Evolutionary conservation across 92 coral and sea anemone genomes (phyloP).

Genomic region (Epizoanthus ramosus): DNA sequence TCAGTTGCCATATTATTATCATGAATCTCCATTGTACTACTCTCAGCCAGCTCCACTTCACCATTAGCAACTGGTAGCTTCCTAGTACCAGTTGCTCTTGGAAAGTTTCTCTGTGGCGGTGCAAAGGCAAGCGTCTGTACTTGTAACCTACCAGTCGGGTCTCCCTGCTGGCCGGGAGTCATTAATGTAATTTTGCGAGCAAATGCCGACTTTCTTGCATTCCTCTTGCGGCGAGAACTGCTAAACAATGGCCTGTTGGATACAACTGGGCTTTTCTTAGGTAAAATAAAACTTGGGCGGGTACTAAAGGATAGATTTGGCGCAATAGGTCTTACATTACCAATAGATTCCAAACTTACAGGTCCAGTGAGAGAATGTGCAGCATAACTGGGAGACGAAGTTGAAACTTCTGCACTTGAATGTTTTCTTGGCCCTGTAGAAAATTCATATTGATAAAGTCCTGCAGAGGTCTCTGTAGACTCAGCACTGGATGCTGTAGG

Average conservation of each 20-base stretch:
- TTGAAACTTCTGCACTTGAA: not conserved
- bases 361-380: not conserved
- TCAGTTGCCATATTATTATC: not conserved
- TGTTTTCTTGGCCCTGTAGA: not conserved
- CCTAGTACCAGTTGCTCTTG: not conserved
- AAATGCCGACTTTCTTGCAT: slow-evolving; percentile 73
- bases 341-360: slow-evolving; percentile 22
- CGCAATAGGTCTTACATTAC: not conserved
- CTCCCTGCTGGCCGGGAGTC: slow-evolving; percentile 63
- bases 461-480: not conserved
- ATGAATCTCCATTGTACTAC: not conserved
- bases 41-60: not conserved
- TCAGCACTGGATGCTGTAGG: not conserved
- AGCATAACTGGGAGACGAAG: not conserved
- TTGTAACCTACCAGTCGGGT: slow-evolving; percentile 38
- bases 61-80: not conserved
- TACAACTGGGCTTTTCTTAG: slow-evolving; percentile 55
- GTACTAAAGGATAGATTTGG: slow-evolving; percentile 23
- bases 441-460: not conserved
- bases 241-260: slow-evolving; percentile 50
- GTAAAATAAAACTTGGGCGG: slow-evolving; percentile 53
- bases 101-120: slow-evolving; percentile 4
- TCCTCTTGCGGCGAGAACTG: slow-evolving; percentile 78
- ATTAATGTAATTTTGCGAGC: slow-evolving; percentile 75
- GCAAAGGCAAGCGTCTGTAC: slow-evolving; percentile 35